phyloP scores from a whole-genome alignment of 2,113 vertebrate genomes.

The Labrus mixtus region DNA sequence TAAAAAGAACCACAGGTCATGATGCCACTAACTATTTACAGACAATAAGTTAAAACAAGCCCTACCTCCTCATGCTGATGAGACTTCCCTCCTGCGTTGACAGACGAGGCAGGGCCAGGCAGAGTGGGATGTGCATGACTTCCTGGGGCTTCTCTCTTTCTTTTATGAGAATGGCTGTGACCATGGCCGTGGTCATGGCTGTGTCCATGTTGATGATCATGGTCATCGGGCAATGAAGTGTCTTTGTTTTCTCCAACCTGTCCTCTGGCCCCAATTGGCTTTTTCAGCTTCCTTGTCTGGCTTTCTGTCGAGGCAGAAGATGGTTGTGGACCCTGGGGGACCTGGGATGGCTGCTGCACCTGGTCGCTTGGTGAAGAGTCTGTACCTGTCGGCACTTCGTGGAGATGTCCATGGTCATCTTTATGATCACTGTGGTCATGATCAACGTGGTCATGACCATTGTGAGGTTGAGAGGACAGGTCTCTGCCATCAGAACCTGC shows the following conservation, averaged over 20 bases:
- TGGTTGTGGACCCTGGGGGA: background rate
- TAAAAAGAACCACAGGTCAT: background rate
- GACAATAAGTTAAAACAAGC: background rate
- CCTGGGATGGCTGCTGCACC: conserved; percentile 48
- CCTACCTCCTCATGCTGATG: conserved; percentile 84
- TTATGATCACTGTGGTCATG: conserved; percentile 42
- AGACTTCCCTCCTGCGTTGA: conserved; percentile 44
- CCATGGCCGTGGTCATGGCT: background rate
- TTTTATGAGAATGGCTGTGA: conserved; percentile 57
- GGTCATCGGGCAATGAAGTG: conserved; percentile 31
- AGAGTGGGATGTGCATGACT: background rate
- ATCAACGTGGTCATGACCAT: background rate
- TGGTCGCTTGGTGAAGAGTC: conserved; percentile 33
- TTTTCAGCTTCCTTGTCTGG: conserved; percentile 79
- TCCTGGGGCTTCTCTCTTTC: conserved; percentile 72
- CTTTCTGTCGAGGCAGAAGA: conserved; percentile 55
- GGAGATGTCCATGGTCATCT: conserved; percentile 23
- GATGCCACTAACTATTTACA: background rate
- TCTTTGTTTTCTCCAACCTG: conserved; percentile 81
- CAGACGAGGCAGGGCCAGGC: background rate
- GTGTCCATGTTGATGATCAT: background rate
- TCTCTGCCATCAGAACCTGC: conserved; percentile 28
- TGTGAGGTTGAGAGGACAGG: conserved; percentile 20
- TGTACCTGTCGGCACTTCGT: conserved; percentile 41
- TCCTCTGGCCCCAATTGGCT: conserved; percentile 73